A percentile compares a stretch with the other conserved stretches of the same genome.
These are phyloP conservation scores for Periphyllus acericola DNA, from an alignment of 2,888 invertebrate species.

Conservation along the genomic window DNA sequence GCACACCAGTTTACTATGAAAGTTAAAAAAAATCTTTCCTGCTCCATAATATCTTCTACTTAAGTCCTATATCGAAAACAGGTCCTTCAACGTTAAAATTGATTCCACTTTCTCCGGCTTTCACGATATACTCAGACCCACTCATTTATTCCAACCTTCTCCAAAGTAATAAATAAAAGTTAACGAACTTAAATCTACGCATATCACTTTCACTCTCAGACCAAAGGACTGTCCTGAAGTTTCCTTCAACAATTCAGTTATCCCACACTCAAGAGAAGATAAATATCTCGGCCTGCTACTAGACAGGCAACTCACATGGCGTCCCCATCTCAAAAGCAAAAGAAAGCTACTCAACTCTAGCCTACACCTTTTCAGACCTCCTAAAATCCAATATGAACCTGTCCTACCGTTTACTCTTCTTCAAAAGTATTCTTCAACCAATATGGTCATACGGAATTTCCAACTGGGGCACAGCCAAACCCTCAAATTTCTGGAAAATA, in stretches of 20 bases:
- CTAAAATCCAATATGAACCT: background rate
- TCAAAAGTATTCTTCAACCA: background rate
- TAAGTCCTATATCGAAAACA: slow-evolving; percentile 20
- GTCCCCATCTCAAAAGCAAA: no score
- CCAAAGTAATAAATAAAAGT: background rate
- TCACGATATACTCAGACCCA: background rate
- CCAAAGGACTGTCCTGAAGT: no score
- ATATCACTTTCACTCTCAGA: no score
- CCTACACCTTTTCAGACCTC: background rate
- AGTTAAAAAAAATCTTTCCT: slow-evolving; percentile 30
- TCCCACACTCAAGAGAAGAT: no score
- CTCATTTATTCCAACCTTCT: background rate
- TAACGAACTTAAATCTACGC: no score
- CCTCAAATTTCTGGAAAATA: background rate
- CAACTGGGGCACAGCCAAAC: background rate
- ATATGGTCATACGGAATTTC: background rate
- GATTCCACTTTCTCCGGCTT: background rate
- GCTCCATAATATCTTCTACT: background rate
- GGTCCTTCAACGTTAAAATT: background rate
- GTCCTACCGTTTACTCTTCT: background rate
- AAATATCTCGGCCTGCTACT: background rate
- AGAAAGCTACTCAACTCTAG: no score
- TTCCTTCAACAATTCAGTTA: no score
- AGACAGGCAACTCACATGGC: background rate
- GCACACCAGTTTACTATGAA: slow-evolving; percentile 10